Percentiles rank a stretch among this genome's conserved stretches.
phyloP scores from a whole-genome alignment of 2,113 vertebrate species.

The Nipponia nippon region DNA sequence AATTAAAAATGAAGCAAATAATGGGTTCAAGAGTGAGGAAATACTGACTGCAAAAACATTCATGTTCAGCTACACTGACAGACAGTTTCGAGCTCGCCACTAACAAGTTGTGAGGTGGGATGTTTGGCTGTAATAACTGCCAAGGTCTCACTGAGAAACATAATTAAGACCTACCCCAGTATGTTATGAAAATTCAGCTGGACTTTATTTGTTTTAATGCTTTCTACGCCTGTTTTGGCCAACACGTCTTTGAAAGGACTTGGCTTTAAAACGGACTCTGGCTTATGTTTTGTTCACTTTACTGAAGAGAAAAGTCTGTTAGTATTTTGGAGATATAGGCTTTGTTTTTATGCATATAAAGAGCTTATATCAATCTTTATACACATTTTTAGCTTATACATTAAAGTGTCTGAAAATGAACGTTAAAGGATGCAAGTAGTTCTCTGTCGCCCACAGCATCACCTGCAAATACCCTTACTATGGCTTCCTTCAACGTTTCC shows the following conservation, averaged over 20 bases:
- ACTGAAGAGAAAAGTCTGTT: background rate
- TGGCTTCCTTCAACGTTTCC: background rate
- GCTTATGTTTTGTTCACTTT: background rate
- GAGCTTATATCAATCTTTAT: background rate
- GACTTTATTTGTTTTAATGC: conserved; percentile 6
- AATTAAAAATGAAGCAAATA: background rate
- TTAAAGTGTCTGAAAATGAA: background rate
- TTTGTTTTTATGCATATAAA: background rate
- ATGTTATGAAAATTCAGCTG: conserved; percentile 23
- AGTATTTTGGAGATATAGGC: background rate
- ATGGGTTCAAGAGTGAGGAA: background rate
- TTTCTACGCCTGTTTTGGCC: background rate
- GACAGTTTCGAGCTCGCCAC: background rate
- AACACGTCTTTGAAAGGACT: background rate
- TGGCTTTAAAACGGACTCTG: background rate
- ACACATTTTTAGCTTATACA: background rate
- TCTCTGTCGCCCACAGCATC: background rate
- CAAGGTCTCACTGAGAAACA: background rate
- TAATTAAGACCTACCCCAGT: background rate
- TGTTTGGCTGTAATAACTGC: background rate
- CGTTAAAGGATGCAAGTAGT: background rate
- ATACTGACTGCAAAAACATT: background rate
- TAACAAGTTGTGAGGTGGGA: background rate
- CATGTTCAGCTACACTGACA: background rate
- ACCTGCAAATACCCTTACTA: background rate